Evolutionary conservation across 2,797 vertebrate genomes (phyloP), one percentile per base, ranked within the genome.

Genomic region (Megaceryle alcyon): DNA sequence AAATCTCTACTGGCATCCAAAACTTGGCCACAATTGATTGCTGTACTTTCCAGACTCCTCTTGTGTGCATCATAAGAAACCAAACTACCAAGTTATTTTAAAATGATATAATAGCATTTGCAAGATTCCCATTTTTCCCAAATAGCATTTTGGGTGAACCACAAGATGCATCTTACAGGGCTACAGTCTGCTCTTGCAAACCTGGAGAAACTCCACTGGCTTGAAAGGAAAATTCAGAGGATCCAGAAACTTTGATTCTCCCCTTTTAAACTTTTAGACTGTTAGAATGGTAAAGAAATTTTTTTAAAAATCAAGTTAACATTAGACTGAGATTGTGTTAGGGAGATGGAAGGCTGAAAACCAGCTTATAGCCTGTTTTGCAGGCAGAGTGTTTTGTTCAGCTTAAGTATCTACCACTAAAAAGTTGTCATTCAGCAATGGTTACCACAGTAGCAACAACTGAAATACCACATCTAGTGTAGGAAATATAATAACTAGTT

Each of bases 11-110:
- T 80, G 0, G 65, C 37, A 66, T 94, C 79, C 79, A 88, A 61
- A 81, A 79, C 69, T 69, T 56, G 69, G 37, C 86, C 84, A 75
- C 69, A 95, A 29, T 6, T 94, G 83, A 77, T 90, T 92, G 86
- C 71, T 95, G 76, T 39, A 92, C 46, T 43, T 93, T 95, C 72
- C 82, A 93, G 76, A 22, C 54, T 91, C 49, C 60, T 92, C 86
- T 66, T 91, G 57, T 31, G 33, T 76, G 29, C 76, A 83, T 95
- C 87, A 51, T 33, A 69, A 88, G 81, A 87, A 95, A 94, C 76
- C 84, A 81, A 94, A 59, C 46, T 76, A 88, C 88, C 22, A 72
- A 66, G 35, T 65, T 76, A 35, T 43, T 89, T 94, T 82, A 53
- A 86, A 81, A 72, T 89, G 86, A 88, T 70, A 76, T 19, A 46